phyloP scores from a whole-genome alignment of 1,140 invertebrate species.

The Daktulosphaira vitifoliae region DNA sequence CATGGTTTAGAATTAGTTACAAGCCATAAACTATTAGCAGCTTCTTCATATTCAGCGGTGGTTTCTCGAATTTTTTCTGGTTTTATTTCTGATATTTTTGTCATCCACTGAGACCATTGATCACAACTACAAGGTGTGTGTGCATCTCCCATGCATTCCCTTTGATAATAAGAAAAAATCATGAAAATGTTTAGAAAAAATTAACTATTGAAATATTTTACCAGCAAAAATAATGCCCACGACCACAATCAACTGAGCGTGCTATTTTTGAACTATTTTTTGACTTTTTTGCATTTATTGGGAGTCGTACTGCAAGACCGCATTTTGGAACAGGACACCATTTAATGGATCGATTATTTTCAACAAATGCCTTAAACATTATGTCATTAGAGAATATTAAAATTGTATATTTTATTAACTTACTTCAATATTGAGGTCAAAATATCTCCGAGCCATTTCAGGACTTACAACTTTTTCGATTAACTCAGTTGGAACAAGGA shows the following conservation, averaged over 20 bases:
- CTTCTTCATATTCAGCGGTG: constrained; percentile 54
- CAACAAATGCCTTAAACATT: constrained; percentile 58
- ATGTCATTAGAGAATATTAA: neutral
- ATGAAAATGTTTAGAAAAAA: neutral
- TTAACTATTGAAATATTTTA: constrained; percentile 41
- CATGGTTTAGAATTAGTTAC: constrained; percentile 67
- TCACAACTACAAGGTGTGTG: constrained; percentile 61
- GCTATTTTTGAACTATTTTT: constrained; percentile 46
- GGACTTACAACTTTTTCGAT: constrained; percentile 58
- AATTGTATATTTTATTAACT: neutral
- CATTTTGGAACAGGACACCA: constrained; percentile 65
- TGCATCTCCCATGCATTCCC: constrained; percentile 57
- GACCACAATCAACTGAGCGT: constrained; percentile 63
- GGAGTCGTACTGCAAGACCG: constrained; percentile 56
- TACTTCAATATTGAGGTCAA: constrained; percentile 66
- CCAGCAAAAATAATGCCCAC: constrained; percentile 67
- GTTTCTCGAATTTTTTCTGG: constrained; percentile 54
- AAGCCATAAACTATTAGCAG: constrained; percentile 62
- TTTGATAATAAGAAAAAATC: constrained; percentile 35
- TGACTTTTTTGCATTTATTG: constrained; percentile 47
- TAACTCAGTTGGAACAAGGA: constrained; percentile 58
- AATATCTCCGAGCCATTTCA: constrained; percentile 57
- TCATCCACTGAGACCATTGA: constrained; percentile 57
- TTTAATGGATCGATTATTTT: constrained; percentile 62
- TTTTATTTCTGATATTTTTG: constrained; percentile 55